phyloP scores from a whole-genome alignment of 2,113 vertebrate genomes.

The Siniperca knerii region DNA sequence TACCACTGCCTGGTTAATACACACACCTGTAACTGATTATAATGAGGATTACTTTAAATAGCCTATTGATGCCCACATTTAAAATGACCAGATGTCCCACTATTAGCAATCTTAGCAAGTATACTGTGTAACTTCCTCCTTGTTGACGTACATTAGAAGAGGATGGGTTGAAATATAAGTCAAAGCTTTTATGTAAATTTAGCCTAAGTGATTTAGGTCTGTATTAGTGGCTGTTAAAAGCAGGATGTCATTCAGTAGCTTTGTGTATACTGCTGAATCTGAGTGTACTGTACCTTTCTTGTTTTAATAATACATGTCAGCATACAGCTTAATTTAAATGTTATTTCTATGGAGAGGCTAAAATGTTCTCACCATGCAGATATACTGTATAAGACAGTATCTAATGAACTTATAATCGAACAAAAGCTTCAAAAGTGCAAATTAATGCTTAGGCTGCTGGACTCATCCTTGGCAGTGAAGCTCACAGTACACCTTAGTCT shows the following conservation, averaged over 20 bases:
- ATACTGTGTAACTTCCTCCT: not conserved
- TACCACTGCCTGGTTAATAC: not conserved
- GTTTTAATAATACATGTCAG: not conserved
- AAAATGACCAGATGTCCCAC: not conserved
- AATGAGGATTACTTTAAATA: not conserved
- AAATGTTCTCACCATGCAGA: not conserved
- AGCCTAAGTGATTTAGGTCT: not conserved
- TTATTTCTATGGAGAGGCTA: not conserved
- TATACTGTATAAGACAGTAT: not conserved
- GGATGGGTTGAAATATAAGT: not conserved
- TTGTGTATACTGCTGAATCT: not conserved
- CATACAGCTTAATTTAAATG: not conserved
- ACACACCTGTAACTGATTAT: not conserved
- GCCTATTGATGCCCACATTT: not conserved
- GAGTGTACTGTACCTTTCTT: no score
- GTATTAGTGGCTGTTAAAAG: slow-evolving; percentile 4
- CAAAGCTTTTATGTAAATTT: slow-evolving; percentile 28
- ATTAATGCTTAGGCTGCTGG: not conserved
- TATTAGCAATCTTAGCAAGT: not conserved
- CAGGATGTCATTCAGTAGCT: not conserved
- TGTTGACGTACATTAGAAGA: slow-evolving; percentile 9
- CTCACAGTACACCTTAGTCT: slow-evolving; percentile 26
- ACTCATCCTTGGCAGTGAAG: not conserved
- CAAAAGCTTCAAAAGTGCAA: not conserved
- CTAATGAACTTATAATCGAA: not conserved